A percentile compares a stretch with the other conserved stretches of the same genome.
These are phyloP conservation scores for Solea solea DNA, from an alignment of 2,113 vertebrate species.

Conservation along the genomic window DNA sequence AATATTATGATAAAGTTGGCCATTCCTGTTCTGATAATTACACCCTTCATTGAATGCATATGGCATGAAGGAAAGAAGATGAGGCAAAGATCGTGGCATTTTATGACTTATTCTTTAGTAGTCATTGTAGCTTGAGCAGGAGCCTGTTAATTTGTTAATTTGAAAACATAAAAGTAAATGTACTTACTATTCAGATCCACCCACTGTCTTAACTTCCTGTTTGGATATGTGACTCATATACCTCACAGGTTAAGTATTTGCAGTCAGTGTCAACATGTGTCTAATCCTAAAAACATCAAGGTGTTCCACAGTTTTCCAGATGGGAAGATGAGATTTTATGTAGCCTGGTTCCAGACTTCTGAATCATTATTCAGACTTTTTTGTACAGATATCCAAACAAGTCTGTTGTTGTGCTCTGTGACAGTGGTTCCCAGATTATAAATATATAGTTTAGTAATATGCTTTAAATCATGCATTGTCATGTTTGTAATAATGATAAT, in stretches of 20 bases:
- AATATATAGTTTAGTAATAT: neutral
- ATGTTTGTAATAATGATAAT: too few species aligned
- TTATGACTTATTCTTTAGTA: slow-evolving; percentile 8
- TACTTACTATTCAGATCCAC: neutral
- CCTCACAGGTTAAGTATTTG: slow-evolving; percentile 14
- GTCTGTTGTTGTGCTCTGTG: slow-evolving; percentile 1
- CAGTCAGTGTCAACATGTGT: slow-evolving; percentile 5
- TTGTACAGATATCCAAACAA: neutral
- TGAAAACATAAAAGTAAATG: slow-evolving; percentile 16
- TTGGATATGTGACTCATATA: slow-evolving; percentile 4
- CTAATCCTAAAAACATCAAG: neutral
- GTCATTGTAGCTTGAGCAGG: neutral
- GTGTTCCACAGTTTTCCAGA: slow-evolving; percentile 12
- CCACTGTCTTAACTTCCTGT: neutral
- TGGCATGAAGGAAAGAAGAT: slow-evolving; percentile 1
- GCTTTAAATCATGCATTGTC: neutral
- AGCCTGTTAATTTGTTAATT: slow-evolving; percentile 23
- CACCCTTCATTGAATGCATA: slow-evolving; percentile 15
- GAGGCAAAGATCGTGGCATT: slow-evolving; percentile 17
- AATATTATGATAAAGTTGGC: slow-evolving; percentile 53
- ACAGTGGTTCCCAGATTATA: neutral
- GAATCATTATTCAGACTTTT: neutral
- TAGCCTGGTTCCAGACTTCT: slow-evolving; percentile 18
- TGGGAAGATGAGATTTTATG: neutral
- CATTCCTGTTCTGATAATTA: slow-evolving; percentile 47